A percentile compares a stretch with the other conserved stretches of the same genome.
phyloP scores from a whole-genome alignment of 2,888 invertebrate genomes.

The Calliopum simillimum region DNA sequence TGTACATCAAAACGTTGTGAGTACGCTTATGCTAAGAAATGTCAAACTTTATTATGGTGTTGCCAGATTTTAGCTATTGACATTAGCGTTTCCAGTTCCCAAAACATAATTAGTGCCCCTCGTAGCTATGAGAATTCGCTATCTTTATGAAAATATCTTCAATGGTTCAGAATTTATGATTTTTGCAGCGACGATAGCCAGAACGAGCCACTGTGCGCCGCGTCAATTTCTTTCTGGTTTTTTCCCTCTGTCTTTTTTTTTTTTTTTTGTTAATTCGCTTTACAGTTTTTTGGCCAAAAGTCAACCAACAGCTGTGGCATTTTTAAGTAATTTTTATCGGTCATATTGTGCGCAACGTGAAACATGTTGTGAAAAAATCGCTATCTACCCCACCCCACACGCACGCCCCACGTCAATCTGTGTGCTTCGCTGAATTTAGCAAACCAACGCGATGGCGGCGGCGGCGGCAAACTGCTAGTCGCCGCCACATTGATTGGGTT shows the following conservation, averaged over 20 bases:
- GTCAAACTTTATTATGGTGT: too few relatives aligned
- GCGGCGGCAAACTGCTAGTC: conserved; percentile 21
- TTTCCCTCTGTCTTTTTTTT: conserved; percentile 17
- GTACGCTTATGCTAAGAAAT: too few relatives aligned
- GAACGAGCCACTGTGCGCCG: too few relatives aligned
- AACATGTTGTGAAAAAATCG: not conserved
- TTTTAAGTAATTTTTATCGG: conserved; percentile 64
- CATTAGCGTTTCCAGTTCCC: too few relatives aligned
- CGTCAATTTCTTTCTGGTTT: conserved; percentile 15
- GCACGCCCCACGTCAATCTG: conserved; percentile 8
- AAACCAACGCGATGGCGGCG: not conserved
- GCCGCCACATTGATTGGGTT: conserved; percentile 5
- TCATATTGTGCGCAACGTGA: conserved; percentile 42
- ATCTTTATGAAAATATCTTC: too few relatives aligned
- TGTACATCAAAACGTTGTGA: too few relatives aligned
- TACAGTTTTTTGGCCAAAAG: conserved; percentile 60
- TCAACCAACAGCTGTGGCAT: conserved; percentile 66
- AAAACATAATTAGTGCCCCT: too few relatives aligned
- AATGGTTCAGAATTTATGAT: too few relatives aligned
- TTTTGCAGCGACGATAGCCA: too few relatives aligned
- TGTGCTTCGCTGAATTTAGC: conserved; percentile 1
- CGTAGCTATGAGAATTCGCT: too few relatives aligned
- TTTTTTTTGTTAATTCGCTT: conserved; percentile 29
- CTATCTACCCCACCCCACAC: not conserved
- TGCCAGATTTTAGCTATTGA: too few relatives aligned